Percentiles rank a stretch among this genome's conserved stretches.
These are phyloP conservation scores for Sericinus montela DNA, from an alignment of 2,888 invertebrate genomes.

Conservation along the genomic window DNA sequence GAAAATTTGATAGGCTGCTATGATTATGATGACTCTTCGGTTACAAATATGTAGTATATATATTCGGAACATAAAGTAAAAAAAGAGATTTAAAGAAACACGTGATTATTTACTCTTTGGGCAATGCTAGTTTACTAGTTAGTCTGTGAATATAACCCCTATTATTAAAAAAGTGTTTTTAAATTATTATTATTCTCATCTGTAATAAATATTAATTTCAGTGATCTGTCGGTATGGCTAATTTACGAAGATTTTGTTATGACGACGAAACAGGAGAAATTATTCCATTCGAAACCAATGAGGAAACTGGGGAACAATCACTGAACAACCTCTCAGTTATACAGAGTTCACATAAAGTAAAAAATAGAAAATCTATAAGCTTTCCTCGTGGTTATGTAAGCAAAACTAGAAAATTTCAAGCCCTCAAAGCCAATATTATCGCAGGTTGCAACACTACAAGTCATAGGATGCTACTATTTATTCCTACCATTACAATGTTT, in stretches of 20 bases:
- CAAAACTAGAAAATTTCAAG: slow-evolving; percentile 53
- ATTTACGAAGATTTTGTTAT: slow-evolving; percentile 41
- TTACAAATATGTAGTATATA: too few species aligned
- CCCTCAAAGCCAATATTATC: slow-evolving; percentile 54
- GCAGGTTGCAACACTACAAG: slow-evolving; percentile 60
- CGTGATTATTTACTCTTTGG: too few species aligned
- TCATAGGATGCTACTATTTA: slow-evolving; percentile 75
- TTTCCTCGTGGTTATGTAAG: slow-evolving; percentile 49
- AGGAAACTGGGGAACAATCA: slow-evolving; percentile 74
- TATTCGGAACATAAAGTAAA: too few species aligned
- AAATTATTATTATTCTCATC: too few species aligned
- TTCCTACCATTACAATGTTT: slow-evolving; percentile 80
- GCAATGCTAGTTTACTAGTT: too few species aligned
- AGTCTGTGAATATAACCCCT: too few species aligned
- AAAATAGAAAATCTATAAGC: slow-evolving; percentile 31
- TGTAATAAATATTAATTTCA: too few species aligned
- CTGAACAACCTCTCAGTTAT: slow-evolving; percentile 26
- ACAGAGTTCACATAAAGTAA: slow-evolving; percentile 13
- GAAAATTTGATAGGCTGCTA: too few species aligned
- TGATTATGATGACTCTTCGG: too few species aligned
- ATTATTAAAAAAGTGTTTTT: too few species aligned
- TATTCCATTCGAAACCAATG: slow-evolving; percentile 55
- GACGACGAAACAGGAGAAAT: slow-evolving; percentile 78
- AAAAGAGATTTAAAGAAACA: too few species aligned
- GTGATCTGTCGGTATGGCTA: slow-evolving; percentile 25